A percentile compares a stretch with the other conserved stretches of the same genome.
phyloP scores from a whole-genome alignment of 2,113 vertebrate species.

The Trematocara unimaculatum region DNA sequence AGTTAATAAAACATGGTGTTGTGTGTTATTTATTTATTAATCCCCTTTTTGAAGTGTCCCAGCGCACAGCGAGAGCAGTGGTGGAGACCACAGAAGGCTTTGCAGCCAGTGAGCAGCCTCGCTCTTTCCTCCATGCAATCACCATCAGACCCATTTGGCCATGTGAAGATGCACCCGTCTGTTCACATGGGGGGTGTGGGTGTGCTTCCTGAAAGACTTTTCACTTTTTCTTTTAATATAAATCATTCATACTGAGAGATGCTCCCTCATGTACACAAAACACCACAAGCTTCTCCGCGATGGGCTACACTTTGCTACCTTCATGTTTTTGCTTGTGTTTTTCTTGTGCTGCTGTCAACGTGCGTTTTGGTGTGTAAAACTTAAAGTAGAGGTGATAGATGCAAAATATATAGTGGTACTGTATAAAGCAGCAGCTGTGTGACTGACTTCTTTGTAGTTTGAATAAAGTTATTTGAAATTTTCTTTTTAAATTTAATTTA shows the following conservation, averaged over 20 bases:
- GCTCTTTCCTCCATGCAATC: conserved; percentile 42
- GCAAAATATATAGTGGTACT: background rate
- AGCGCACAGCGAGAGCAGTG: conserved; percentile 27
- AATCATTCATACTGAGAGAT: conserved; percentile 70
- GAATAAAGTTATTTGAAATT: background rate
- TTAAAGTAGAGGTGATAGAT: background rate
- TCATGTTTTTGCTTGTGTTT: conserved; percentile 58
- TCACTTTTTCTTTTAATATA: conserved; percentile 54
- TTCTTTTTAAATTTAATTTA: background rate
- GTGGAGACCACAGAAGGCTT: conserved; percentile 43
- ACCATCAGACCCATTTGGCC: conserved; percentile 65
- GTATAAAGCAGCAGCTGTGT: background rate
- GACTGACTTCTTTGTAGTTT: background rate
- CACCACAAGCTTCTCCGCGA: conserved; percentile 34
- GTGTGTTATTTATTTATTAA: conserved; percentile 72
- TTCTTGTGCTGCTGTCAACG: conserved; percentile 20
- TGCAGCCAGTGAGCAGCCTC: conserved; percentile 11
- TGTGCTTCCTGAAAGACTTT: conserved; percentile 49
- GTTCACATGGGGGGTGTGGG: conserved; percentile 27
- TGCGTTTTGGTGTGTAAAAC: background rate
- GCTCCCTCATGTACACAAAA: conserved; percentile 70
- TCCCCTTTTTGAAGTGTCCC: conserved; percentile 63
- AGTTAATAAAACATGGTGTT: conserved; percentile 72
- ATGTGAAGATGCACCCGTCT: conserved; percentile 46
- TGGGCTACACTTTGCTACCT: conserved; percentile 61